Base-by-base conservation (phyloP, 2,113 vertebrate species). In the Meriones unguiculatus region DNA sequence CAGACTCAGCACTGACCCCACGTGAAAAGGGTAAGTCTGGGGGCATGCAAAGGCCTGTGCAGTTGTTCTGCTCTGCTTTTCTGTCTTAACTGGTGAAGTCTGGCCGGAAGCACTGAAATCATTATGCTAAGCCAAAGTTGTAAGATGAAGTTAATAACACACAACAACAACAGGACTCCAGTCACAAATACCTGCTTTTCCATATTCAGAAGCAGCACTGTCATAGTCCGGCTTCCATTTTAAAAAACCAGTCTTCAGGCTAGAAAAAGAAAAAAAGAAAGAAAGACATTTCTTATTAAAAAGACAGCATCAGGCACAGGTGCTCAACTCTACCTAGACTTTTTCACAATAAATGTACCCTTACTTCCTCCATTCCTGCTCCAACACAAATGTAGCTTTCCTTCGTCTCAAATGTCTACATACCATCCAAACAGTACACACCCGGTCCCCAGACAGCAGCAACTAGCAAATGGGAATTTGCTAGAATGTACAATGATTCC, bases 141-240 rank as follows among this genome's bases (percentile, higher is more conserved):
- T 41, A 52, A 35, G 72, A 76, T 28, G 52, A 78, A 2, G 65
- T 69, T 28, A 41, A 64, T 28, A 62, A 52, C 5, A 75, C n/a
- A 62, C 0, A 38, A 50, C 17, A 32, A 11, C 38, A 54, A 22
- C 6, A 73, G 41, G 64, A 15, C 89, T 94, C 89, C 0, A 88
- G 41, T 20, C 70, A 94, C 9, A 96, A 98, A 80, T 98, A 99
- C 99, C 99, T 99, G 99, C 99, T 99, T 99, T 99, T 84, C 99
- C 99, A 97, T 99, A 99, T 95, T 99, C 99, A 5, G 99, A 99
- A 87, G 99, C 99, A 50, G 99, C 99, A 96, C 99, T 99, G 98
- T 99, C 99, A 98, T 98, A 99, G 97, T 99, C 99, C 87, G 99
- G 99, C 97, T 99, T 99, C 99, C 99, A 99, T 97, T 99, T 99